These are phyloP conservation scores for Acanthis flammea DNA, from an alignment of 2,797 vertebrate species.

Conservation along the genomic window DNA sequence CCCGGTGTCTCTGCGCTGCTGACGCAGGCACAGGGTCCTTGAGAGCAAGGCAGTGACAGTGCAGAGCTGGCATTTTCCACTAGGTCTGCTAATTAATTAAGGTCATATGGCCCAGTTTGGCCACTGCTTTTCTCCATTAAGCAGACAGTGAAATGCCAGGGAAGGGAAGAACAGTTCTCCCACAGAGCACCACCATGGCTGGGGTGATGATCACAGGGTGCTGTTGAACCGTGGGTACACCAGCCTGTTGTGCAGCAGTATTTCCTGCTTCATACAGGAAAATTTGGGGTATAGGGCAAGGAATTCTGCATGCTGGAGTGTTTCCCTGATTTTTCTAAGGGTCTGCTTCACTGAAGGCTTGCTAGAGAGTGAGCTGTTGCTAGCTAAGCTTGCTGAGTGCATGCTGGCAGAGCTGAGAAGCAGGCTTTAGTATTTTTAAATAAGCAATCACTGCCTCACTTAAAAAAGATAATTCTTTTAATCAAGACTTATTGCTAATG, in stretches of 20 bases:
- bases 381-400: neutral
- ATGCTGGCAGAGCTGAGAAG: neutral
- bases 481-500: conserved; percentile 7
- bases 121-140: neutral
- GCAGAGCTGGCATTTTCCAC: conserved; percentile 49
- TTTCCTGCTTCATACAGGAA: neutral
- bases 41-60: conserved; percentile 37
- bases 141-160: neutral
- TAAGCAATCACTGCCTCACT: neutral
- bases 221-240: accelerated
- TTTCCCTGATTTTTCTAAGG: neutral
- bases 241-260: neutral
- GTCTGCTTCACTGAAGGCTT: neutral
- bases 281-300: neutral
- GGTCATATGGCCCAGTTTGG: neutral
- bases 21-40: conserved; percentile 40
- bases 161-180: neutral
- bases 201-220: neutral
- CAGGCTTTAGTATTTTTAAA: neutral
- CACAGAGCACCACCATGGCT: too few species aligned
- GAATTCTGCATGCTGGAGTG: neutral
- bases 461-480: neutral
- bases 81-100: conserved; percentile 44
- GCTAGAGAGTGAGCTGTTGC: neutral
- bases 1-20: neutral